Evolutionary conservation across 2,888 invertebrate genomes (phyloP).

Genomic region (Cerastis leucographa): DNA sequence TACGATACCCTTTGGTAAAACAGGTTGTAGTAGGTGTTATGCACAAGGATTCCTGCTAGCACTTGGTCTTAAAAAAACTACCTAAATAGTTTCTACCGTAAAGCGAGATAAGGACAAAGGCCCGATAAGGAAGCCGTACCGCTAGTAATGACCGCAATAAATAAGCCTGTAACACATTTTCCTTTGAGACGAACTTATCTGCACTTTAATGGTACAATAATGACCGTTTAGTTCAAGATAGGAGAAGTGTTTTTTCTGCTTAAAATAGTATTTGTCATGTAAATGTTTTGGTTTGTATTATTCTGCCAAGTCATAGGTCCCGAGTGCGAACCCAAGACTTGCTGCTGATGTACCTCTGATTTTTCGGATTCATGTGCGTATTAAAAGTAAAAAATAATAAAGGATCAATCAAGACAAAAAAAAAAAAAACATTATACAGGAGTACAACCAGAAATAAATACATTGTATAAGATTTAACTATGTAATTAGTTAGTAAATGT

Average conservation of each 20-base stretch:
- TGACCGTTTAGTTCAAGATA: conserved; percentile 10
- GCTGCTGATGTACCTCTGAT: too few relatives aligned
- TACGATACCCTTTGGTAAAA: too few relatives aligned
- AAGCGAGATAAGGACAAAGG: conserved; percentile 20
- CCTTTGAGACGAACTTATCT: conserved; percentile 37
- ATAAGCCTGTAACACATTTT: conserved; percentile 32
- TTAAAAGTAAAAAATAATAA: too few relatives aligned
- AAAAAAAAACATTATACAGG: too few relatives aligned
- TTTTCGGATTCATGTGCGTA: too few relatives aligned
- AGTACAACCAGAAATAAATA: too few relatives aligned
- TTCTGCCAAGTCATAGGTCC: too few relatives aligned
- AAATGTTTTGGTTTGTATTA: background rate
- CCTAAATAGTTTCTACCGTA: conserved; percentile 11
- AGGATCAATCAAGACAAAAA: too few relatives aligned
- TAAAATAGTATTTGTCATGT: background rate
- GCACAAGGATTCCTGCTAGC: background rate
- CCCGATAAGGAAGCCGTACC: conserved; percentile 12
- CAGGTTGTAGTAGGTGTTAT: too few relatives aligned
- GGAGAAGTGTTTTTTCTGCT: background rate
- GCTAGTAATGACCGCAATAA: conserved; percentile 41
- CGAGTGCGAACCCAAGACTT: too few relatives aligned
- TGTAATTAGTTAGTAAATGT: too few relatives aligned
- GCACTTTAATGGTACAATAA: conserved; percentile 14
- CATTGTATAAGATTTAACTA: too few relatives aligned
- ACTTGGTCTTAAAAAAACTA: background rate